phyloP scores from a whole-genome alignment of 2,113 vertebrate genomes.

The Steatornis caripensis region DNA sequence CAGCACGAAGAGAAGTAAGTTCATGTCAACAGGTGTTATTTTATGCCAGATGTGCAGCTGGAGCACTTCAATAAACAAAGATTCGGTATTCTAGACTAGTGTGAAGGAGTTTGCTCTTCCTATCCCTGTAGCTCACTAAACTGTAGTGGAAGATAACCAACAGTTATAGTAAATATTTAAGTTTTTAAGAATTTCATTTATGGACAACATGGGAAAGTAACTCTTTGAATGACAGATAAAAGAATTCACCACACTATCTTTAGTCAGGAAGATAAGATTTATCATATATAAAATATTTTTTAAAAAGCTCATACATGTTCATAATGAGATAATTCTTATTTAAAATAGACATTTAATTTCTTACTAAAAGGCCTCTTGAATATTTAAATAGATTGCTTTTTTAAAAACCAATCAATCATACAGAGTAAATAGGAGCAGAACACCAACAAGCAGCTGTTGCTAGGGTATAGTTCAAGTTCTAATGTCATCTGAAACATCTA shows the following conservation, averaged over 20 bases:
- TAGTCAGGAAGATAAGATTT: not conserved
- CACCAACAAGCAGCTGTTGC: no score
- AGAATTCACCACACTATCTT: not conserved
- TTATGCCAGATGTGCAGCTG: not conserved
- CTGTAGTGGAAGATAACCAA: not conserved
- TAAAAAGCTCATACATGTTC: not conserved
- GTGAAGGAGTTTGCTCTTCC: not conserved
- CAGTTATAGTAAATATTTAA: not conserved
- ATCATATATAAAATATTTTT: not conserved
- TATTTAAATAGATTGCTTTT: not conserved
- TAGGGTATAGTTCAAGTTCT: not conserved
- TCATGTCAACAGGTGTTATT: not conserved
- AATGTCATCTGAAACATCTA: constrained; percentile 62
- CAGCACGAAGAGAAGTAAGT: not conserved
- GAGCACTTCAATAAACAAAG: not conserved
- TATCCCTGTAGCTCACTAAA: not conserved
- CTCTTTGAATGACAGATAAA: not conserved
- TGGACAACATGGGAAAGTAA: not conserved
- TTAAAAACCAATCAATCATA: not conserved
- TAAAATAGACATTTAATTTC: constrained; percentile 32
- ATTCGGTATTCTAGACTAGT: not conserved
- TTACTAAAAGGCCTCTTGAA: not conserved
- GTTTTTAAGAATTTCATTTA: not conserved
- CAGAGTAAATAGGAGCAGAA: not conserved
- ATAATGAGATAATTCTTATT: not conserved